A percentile compares a stretch with the other conserved stretches of the same genome.
Evolutionary conservation across 1,140 invertebrate genomes (phyloP).

Genomic region (Samia ricini): DNA sequence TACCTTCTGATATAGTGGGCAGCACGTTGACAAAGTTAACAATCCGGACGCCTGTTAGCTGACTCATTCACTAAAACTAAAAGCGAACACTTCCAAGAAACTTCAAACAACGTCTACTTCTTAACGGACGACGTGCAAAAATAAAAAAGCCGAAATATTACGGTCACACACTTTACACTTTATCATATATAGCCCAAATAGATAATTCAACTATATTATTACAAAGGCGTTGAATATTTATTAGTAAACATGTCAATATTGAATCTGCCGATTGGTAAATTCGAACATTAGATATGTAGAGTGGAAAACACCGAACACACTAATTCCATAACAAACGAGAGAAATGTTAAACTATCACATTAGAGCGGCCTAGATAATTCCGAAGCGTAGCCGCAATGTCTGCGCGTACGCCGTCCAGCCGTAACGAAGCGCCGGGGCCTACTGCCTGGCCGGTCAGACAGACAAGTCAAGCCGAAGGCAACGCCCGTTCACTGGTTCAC

Average conservation of each 20-base stretch:
- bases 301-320: conserved; percentile 49
- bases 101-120: conserved; percentile 32
- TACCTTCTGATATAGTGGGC: conserved; percentile 73
- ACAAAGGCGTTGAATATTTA: conserved; percentile 40
- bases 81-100: conserved; percentile 41
- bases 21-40: conserved; percentile 73
- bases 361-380: conserved; percentile 53
- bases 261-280: background rate
- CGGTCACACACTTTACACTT: conserved; percentile 54
- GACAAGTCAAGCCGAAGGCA: conserved; percentile 37
- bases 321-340: conserved; percentile 55
- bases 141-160: conserved; percentile 43
- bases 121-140: conserved; percentile 30
- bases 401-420: conserved; percentile 60
- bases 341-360: conserved; percentile 56
- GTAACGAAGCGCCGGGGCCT: conserved; percentile 53
- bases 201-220: conserved; percentile 45
- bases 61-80: conserved; percentile 73
- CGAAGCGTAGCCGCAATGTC: conserved; percentile 10
- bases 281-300: conserved; percentile 35
- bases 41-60: conserved; percentile 72
- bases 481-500: conserved; percentile 62
- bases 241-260: conserved; percentile 25
- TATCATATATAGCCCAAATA: conserved; percentile 64
- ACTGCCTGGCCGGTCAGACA: conserved; percentile 51